These are phyloP conservation scores for Chloroceryle amazona DNA, from an alignment of 2,797 vertebrate genomes.

Conservation along the genomic window DNA sequence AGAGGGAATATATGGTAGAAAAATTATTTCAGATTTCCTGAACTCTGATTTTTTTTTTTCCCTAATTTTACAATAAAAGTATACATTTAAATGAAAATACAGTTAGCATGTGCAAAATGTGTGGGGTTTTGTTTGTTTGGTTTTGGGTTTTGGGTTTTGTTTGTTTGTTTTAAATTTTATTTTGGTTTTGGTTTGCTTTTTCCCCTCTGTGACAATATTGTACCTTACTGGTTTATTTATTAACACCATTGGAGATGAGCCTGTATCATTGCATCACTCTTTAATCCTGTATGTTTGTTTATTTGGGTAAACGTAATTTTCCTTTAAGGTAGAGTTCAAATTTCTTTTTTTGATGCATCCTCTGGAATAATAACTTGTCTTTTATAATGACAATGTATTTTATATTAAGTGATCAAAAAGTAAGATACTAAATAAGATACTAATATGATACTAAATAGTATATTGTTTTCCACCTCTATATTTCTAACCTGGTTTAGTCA, in stretches of 20 bases:
- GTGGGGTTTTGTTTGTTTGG: no score
- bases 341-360: neutral
- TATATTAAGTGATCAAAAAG: neutral
- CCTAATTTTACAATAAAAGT: neutral
- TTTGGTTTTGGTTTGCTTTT: neutral
- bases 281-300: neutral
- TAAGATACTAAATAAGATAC: neutral
- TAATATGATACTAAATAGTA: neutral
- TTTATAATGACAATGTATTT: neutral
- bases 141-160: no score
- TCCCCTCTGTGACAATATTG: neutral
- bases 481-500: neutral
- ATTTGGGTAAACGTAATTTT: neutral
- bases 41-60: neutral
- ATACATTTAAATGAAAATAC: neutral
- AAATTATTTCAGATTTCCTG: neutral
- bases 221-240: neutral
- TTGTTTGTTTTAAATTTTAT: no score
- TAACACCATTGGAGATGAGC: neutral
- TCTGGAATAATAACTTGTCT: neutral
- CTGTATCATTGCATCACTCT: neutral
- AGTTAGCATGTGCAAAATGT: fast-evolving
- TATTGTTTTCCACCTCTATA: neutral
- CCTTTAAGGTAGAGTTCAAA: neutral
- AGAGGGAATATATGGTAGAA: neutral